Conservation (phyloP, 2,113 vertebrate species). For the Irena cyanogastra region DNA sequence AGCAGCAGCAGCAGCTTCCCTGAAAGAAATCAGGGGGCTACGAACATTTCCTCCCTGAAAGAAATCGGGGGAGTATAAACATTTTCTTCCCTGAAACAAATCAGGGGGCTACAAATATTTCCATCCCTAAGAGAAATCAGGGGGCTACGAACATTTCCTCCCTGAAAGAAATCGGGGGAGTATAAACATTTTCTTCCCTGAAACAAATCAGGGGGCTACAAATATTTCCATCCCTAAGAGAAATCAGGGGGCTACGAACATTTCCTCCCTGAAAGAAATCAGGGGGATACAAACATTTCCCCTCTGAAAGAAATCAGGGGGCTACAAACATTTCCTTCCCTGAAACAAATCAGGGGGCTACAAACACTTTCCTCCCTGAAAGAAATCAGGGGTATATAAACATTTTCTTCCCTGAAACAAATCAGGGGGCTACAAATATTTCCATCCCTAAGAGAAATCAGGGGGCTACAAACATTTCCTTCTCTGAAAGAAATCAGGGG, state of each 20-base stretch:
- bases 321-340: too few relatives aligned
- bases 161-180: neutral
- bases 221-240: too few relatives aligned
- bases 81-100: neutral
- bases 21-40: neutral
- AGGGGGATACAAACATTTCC: too few relatives aligned
- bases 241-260: neutral
- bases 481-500: neutral
- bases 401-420: neutral
- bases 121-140: neutral
- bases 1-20: neutral
- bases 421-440: neutral
- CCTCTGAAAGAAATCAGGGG: neutral
- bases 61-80: neutral
- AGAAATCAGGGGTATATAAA: neutral
- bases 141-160: too few relatives aligned
- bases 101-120: rapidly evolving
- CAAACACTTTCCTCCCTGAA: too few relatives aligned
- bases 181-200: neutral
- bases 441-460: neutral
- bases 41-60: neutral
- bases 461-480: too few relatives aligned
- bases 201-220: neutral
- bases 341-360: neutral
- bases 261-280: neutral